Evolutionary conservation across 2,888 invertebrate genomes (phyloP).

Genomic region (Polyommatus iphigenia): DNA sequence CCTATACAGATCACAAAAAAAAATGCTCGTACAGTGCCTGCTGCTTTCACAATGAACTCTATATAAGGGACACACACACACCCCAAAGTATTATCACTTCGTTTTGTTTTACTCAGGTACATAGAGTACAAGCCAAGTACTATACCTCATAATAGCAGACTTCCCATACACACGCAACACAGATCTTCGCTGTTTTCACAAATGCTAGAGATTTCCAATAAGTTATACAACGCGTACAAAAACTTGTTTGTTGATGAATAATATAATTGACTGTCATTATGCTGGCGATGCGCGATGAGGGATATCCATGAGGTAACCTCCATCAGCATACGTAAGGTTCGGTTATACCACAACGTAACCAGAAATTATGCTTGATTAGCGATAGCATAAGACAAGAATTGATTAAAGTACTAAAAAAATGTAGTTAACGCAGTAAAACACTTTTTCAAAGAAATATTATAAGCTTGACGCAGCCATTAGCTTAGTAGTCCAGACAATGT

Average conservation of each 20-base stretch:
- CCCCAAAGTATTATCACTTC: too few relatives aligned
- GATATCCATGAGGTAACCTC: background rate
- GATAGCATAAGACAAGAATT: background rate
- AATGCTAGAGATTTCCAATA: constrained; percentile 8
- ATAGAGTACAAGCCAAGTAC: background rate
- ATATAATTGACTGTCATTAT: background rate
- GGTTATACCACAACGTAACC: background rate
- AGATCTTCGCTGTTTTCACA: background rate
- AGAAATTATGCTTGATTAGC: background rate
- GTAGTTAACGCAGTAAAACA: too few relatives aligned
- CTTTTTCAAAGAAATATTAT: too few relatives aligned
- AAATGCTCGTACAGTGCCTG: too few relatives aligned
- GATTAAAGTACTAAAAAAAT: background rate
- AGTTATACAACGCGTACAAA: background rate
- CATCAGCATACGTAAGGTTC: background rate
- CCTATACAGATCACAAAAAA: too few relatives aligned
- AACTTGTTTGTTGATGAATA: constrained; percentile 7
- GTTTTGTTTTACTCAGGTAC: too few relatives aligned
- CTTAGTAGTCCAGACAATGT: too few relatives aligned
- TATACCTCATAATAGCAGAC: background rate
- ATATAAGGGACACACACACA: too few relatives aligned
- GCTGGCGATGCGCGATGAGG: background rate
- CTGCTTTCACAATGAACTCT: too few relatives aligned
- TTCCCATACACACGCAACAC: background rate
- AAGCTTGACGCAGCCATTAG: too few relatives aligned